phyloP scores from a whole-genome alignment of 2,113 vertebrate genomes.

The Bostrychus sinensis region DNA sequence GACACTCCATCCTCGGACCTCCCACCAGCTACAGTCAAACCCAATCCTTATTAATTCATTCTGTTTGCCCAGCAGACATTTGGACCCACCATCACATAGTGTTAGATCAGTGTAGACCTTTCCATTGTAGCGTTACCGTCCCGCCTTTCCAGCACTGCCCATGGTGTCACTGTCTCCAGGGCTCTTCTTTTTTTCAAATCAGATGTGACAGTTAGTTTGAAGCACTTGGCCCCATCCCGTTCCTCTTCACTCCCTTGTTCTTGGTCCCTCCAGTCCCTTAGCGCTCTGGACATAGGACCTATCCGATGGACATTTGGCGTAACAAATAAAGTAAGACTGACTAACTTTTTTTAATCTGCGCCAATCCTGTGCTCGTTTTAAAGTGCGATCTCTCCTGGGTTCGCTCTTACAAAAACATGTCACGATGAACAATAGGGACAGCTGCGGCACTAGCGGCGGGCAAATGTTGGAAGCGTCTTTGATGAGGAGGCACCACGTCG shows the following conservation, averaged over 20 bases:
- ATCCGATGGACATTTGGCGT: too few relatives aligned
- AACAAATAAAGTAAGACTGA: too few relatives aligned
- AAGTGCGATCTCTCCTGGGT: too few relatives aligned
- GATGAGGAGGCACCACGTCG: slow-evolving; percentile 9
- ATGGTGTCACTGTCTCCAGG: slow-evolving; percentile 57
- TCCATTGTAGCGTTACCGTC: slow-evolving; percentile 25
- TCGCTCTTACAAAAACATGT: too few relatives aligned
- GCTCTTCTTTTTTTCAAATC: slow-evolving; percentile 56
- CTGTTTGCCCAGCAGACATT: slow-evolving; percentile 55
- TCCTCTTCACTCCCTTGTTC: neutral
- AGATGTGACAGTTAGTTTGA: slow-evolving; percentile 67
- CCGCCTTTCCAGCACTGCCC: slow-evolving; percentile 56
- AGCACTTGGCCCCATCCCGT: slow-evolving; percentile 26
- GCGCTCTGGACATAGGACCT: too few relatives aligned
- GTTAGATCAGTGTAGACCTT: slow-evolving; percentile 71
- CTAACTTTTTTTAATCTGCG: slow-evolving; percentile 41
- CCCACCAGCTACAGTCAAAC: too few relatives aligned
- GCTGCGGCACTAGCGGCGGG: neutral
- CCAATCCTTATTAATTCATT: too few relatives aligned
- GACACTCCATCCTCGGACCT: too few relatives aligned
- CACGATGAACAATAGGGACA: slow-evolving; percentile 32
- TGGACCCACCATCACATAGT: slow-evolving; percentile 61
- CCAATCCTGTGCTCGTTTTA: slow-evolving; percentile 21
- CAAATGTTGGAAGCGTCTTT: too few relatives aligned
- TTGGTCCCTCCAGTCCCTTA: slow-evolving; percentile 34